These are phyloP conservation scores for Phymanthus crucifer DNA, from an alignment of 92 coral and sea anemone species.

Conservation along the genomic window DNA sequence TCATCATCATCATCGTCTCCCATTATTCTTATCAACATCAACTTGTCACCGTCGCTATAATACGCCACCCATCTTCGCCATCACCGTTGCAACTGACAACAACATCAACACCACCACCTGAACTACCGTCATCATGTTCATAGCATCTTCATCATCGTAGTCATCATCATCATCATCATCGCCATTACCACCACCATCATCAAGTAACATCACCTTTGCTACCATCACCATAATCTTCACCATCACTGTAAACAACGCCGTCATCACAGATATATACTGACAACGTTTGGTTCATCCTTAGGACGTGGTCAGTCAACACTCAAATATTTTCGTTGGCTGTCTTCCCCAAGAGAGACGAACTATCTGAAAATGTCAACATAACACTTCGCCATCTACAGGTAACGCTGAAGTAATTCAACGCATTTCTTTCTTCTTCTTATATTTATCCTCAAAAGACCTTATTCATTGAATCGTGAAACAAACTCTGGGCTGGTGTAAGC, in stretches of 20 bases:
- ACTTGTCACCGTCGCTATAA: too few relatives aligned
- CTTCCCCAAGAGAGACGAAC: slow-evolving; percentile 9
- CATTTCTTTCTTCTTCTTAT: too few relatives aligned
- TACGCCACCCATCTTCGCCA: too few relatives aligned
- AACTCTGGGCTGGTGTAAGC: not conserved
- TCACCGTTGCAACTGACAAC: not conserved
- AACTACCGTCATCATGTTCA: not conserved
- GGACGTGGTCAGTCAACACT: not conserved
- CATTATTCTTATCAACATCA: not conserved
- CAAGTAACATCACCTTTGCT: too few relatives aligned
- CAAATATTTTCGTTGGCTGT: slow-evolving; percentile 1
- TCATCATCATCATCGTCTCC: not conserved
- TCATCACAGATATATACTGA: too few relatives aligned
- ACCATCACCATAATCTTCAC: not conserved
- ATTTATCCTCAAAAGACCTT: too few relatives aligned
- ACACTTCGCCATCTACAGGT: slow-evolving; percentile 12
- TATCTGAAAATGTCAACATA: not conserved
- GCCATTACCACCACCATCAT: not conserved
- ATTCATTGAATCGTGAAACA: not conserved
- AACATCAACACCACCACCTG: too few relatives aligned
- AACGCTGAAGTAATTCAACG: not conserved
- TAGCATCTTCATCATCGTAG: not conserved
- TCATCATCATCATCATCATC: not conserved
- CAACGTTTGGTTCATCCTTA: not conserved
- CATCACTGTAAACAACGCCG: not conserved